A percentile compares a stretch with the other conserved stretches of the same genome.
These are phyloP conservation scores for Lagopus muta DNA, from an alignment of 2,113 vertebrate species.

Conservation along the genomic window DNA sequence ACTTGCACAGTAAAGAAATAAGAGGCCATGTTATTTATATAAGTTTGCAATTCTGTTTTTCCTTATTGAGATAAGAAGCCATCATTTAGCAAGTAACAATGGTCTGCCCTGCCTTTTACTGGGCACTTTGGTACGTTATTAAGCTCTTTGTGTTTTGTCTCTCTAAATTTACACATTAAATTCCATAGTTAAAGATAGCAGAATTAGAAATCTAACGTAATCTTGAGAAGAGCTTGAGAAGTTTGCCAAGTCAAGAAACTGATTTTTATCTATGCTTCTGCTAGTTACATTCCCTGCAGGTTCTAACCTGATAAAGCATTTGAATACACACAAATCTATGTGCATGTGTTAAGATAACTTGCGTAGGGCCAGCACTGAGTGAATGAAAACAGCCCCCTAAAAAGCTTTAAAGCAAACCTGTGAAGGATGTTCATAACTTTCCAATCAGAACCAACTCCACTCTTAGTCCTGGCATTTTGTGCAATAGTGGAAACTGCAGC, in stretches of 20 bases:
- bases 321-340: background rate
- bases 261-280: background rate
- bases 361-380: rapidly evolving
- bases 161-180: background rate
- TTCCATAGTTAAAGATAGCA: background rate
- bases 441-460: constrained; percentile 86
- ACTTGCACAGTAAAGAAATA: background rate
- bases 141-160: background rate
- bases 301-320: background rate
- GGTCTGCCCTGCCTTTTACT: background rate
- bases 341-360: background rate
- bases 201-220: background rate
- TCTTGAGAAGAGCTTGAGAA: background rate
- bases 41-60: background rate
- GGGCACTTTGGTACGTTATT: background rate
- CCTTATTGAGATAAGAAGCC: background rate
- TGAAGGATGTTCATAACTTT: constrained; percentile 97
- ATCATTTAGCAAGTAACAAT: background rate
- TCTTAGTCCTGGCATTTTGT: constrained; percentile 85
- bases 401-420: constrained; percentile 80
- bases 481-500: constrained; percentile 88
- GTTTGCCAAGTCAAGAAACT: background rate
- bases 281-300: background rate
- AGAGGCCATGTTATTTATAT: background rate
- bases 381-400: background rate